Evolutionary conservation across 2,113 vertebrate species (phyloP), one percentile per base, ranked within the genome.

Genomic region (Lates calcarifer): DNA sequence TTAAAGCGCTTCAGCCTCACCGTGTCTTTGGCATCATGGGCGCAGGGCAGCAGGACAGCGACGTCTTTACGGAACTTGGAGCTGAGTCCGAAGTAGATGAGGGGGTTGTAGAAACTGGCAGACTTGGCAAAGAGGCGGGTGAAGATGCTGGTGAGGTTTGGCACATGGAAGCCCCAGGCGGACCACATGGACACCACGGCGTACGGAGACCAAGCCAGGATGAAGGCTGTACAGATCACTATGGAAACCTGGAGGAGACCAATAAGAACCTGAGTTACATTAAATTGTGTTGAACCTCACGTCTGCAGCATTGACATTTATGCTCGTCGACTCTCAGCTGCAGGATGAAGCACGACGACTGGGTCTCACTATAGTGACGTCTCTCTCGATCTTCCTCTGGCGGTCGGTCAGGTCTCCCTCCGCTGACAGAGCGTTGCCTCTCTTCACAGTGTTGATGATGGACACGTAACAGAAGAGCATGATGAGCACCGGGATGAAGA

Each of bases 61-160:
- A 96, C 91, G 12, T 96, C 95, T 67, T 91, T 96, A 9, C 94
- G 93, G 89, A 97, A 97, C 89, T 96, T 96, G 86, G 95, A 96
- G 90, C 95, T 95, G 91, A 97, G 96, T 53, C 96, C 96, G 24
- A 97, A 97, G 91, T 97, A 97, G 82, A 96, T 96, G 77, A 96
- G 92, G 0, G 95, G 96, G 74, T 96, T 97, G 87, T 97, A 96
- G 91, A 97, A 96, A 74, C 94, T 96, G 68, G 95, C 95, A 0
- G 96, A 96, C 88, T 98, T 96, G 72, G 95, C 96, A 60, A 95
- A 96, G 55, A 95, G 94, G 29, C 93, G 94, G 26, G 95, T 94
- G 79, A 97, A 93, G 89, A 96, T 94, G 85, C 94, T 95, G 53
- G 96, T 96, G 12, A 95, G 91, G 66, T 88, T 95, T 28, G 95